Conservation (phyloP, 2,797 vertebrate species). For the Spea hammondii region DNA sequence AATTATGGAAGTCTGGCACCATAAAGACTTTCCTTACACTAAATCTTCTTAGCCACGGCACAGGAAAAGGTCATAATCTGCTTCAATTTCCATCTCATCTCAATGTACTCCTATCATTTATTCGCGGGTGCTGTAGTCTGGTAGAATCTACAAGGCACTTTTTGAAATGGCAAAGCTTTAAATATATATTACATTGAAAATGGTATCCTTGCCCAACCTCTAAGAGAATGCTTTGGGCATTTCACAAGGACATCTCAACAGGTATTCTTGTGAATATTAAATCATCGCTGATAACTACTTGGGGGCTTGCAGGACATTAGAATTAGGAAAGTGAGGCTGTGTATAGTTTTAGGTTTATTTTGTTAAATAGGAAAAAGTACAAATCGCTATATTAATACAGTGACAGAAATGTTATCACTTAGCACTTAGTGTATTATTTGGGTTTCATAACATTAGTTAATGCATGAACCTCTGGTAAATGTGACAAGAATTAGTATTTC, state of each 20-base stretch:
- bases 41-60: conserved; percentile 59
- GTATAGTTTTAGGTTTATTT: conserved; percentile 4
- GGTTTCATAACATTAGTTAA: not conserved
- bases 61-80: conserved; percentile 49
- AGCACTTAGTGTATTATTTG: not conserved
- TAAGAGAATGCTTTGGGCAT: conserved; percentile 35
- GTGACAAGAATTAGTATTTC: conserved; percentile 9
- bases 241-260: conserved; percentile 49
- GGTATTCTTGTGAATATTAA: conserved; percentile 32
- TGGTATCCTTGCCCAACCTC: conserved; percentile 36
- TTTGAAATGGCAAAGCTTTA: conserved; percentile 49
- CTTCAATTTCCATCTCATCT: conserved; percentile 50
- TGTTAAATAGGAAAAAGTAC: not conserved
- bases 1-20: conserved; percentile 62
- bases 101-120: conserved; percentile 55
- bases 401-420: conserved; percentile 26
- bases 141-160: conserved; percentile 44
- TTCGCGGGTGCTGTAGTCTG: conserved; percentile 53
- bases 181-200: conserved; percentile 49
- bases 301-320: conserved; percentile 23
- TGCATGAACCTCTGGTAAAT: not conserved
- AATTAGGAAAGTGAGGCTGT: not conserved
- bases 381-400: no score
- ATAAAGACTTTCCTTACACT: conserved; percentile 57
- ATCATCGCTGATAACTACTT: conserved; percentile 42